These are phyloP conservation scores for Neuroscelio doddi DNA, from an alignment of 2,888 invertebrate species.

Conservation along the genomic window DNA sequence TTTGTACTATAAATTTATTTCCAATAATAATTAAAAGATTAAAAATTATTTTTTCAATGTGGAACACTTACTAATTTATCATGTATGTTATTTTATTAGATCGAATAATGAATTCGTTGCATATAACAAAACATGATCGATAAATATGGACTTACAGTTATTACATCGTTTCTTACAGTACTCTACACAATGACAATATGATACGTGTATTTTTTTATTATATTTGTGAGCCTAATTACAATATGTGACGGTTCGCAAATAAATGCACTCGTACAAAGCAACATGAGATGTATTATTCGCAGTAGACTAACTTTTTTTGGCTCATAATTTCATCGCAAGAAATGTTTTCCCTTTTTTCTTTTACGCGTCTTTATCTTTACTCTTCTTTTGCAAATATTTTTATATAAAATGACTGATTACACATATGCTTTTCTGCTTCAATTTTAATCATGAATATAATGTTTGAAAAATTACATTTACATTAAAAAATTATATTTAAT, in stretches of 20 bases:
- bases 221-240: conserved; percentile 21
- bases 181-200: conserved; percentile 42
- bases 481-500: neutral
- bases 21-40: too few relatives aligned
- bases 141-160: conserved; percentile 2
- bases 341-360: neutral
- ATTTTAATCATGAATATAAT: too few relatives aligned
- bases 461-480: neutral
- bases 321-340: neutral
- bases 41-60: too few relatives aligned
- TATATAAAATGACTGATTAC: too few relatives aligned
- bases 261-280: conserved; percentile 42
- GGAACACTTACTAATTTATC: too few relatives aligned
- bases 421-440: too few relatives aligned
- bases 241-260: conserved; percentile 21
- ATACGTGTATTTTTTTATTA: conserved; percentile 32
- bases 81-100: neutral
- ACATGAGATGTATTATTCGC: conserved; percentile 38
- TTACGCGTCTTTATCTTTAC: too few relatives aligned
- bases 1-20: too few relatives aligned
- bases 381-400: neutral
- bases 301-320: conserved; percentile 6
- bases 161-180: conserved; percentile 23
- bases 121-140: neutral
- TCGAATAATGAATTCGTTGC: neutral